Evolutionary conservation across 2,113 vertebrate species (phyloP), one percentile per base, ranked within the genome.

Genomic region (sheep (Ovis aries)): DNA sequence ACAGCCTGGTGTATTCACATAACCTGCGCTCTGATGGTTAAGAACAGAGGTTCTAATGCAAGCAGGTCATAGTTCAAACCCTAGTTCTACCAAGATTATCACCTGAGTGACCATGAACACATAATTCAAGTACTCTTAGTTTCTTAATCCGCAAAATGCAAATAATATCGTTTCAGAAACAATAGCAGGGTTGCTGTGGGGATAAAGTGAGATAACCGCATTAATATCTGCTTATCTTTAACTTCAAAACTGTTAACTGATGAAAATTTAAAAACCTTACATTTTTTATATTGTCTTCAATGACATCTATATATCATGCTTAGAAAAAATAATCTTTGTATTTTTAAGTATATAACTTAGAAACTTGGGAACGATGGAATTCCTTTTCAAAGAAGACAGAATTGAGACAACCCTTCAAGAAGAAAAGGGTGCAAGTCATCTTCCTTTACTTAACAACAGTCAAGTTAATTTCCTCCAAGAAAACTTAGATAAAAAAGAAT

Each of bases 391-490:
- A 74, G 19, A 52, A 88, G 25, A 15, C 33, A 48, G 31, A 83
- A 81, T 59, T 87, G 9, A n/a, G 33, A 88, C 16, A 80, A 15
- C 16, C 7, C 3, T 84, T 96, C 64, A 53, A 50, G 3, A 60
- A 7, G 31, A 93, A 97, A 95, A 96, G 19, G 5, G 31, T 84
- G 21, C 4, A 92, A 78, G 53, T 60, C 29, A 88, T 50, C 17
- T 94, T 92, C 71, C 43, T 87, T 88, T 87, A 83, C 8, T 97
- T 91, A 90, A 85, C 71, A 45, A 62, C 5, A 81, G 33, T 33
- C 71, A 94, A 50, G 94, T 36, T 95, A 74, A 88, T 94, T 95
- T 86, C 33, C 17, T 95, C 52, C 45, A 57, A 91, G 50, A 95
- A 93, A 96, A 90, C 2, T 62, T 83, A 84, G 19, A 53, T 53